Percentiles rank a stretch among this genome's conserved stretches.
phyloP scores from a whole-genome alignment of 2,797 vertebrate species.

The Tachyglossus aculeatus region DNA sequence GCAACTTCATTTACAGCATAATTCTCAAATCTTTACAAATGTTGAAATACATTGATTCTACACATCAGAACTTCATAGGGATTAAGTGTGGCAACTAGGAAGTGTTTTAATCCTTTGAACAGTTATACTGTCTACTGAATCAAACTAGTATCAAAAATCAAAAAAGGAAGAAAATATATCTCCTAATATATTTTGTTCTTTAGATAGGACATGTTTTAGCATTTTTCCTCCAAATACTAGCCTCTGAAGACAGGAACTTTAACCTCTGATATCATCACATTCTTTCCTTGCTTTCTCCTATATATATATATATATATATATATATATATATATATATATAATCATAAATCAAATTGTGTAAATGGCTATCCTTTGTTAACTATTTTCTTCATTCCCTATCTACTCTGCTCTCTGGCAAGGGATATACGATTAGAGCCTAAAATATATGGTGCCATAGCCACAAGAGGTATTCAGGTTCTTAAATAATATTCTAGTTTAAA shows the following conservation, averaged over 20 bases:
- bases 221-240: slow-evolving; percentile 53
- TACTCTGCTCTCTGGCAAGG: slow-evolving; percentile 6
- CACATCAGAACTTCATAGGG: no score
- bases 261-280: slow-evolving; percentile 64
- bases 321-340: slow-evolving; percentile 30
- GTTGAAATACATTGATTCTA: neutral
- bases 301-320: slow-evolving; percentile 27
- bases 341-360: slow-evolving; percentile 60
- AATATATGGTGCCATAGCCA: no score
- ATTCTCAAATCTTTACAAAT: neutral
- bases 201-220: slow-evolving; percentile 45
- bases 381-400: slow-evolving; percentile 43
- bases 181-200: slow-evolving; percentile 47
- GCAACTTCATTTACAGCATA: neutral
- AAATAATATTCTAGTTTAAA: no score
- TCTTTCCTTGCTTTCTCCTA: slow-evolving; percentile 45
- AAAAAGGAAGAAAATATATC: slow-evolving; percentile 38
- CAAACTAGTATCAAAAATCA: slow-evolving; percentile 33
- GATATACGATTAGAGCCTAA: slow-evolving; percentile 1
- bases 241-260: slow-evolving; percentile 52
- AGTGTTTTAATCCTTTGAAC: slow-evolving; percentile 10
- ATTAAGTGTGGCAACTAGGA: slow-evolving; percentile 9
- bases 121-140: slow-evolving; percentile 33
- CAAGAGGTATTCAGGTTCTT: no score
- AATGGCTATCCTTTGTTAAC: slow-evolving; percentile 47